phyloP scores from a whole-genome alignment of 1,140 invertebrate species.

The Bombus superbus region DNA sequence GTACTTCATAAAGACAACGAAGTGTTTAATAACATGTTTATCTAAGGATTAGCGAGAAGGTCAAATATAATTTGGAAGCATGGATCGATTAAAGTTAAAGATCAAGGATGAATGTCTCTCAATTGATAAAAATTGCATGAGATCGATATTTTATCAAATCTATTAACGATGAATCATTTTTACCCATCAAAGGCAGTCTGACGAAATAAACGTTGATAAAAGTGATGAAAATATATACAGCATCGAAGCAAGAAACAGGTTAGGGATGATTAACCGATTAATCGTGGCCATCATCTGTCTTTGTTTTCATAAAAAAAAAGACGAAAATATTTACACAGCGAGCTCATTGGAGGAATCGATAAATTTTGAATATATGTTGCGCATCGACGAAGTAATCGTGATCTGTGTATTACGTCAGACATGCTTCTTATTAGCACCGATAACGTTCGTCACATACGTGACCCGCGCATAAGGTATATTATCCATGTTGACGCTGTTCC shows the following conservation, averaged over 20 bases:
- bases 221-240: background rate
- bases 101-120: background rate
- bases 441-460: background rate
- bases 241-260: background rate
- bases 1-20: too few species aligned
- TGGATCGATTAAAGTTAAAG: background rate
- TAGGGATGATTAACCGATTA: background rate
- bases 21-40: background rate
- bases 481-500: background rate
- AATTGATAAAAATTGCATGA: background rate
- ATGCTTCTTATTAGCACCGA: background rate
- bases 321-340: background rate
- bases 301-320: background rate
- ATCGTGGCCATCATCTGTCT: background rate
- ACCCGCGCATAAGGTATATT: background rate
- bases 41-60: background rate
- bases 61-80: background rate
- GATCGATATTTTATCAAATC: background rate
- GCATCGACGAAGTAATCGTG: background rate
- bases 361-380: background rate
- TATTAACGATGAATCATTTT: slow-evolving; percentile 10
- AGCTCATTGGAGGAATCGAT: background rate
- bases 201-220: background rate
- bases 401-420: background rate
- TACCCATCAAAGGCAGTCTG: background rate